phyloP scores from a whole-genome alignment of 2,113 vertebrate species.

The Elachura formosa region DNA sequence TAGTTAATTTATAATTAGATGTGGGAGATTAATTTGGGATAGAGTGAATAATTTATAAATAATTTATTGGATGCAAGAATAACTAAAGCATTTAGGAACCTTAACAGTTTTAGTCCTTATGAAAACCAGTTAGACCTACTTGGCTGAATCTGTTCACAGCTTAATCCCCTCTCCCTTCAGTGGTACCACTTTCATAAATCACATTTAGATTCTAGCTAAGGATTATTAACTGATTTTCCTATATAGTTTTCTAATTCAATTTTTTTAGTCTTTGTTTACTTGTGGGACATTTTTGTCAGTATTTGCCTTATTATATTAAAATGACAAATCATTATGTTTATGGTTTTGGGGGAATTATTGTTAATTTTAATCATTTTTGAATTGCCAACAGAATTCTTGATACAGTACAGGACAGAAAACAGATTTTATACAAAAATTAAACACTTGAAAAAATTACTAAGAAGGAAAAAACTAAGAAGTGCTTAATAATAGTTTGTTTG shows the following conservation, averaged over 20 bases:
- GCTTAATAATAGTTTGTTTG: background rate
- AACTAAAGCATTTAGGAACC: background rate
- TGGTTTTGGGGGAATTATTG: background rate
- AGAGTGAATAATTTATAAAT: background rate
- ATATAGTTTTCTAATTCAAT: background rate
- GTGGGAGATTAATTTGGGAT: background rate
- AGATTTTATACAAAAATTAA: background rate
- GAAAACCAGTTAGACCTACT: background rate
- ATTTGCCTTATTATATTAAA: background rate
- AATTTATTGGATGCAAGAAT: background rate
- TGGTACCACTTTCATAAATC: background rate
- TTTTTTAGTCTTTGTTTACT: background rate
- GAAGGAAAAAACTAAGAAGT: background rate
- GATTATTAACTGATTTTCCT: background rate
- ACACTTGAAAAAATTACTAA: background rate
- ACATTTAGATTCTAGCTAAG: background rate
- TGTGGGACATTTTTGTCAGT: background rate
- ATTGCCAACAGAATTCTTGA: background rate
- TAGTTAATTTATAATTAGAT: background rate
- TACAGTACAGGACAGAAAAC: background rate
- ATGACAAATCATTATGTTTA: background rate
- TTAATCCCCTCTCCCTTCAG: background rate
- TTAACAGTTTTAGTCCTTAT: background rate
- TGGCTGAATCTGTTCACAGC: background rate
- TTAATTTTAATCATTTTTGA: background rate